phyloP scores from a whole-genome alignment of 2,113 vertebrate genomes.

The Paratilapia polleni region DNA sequence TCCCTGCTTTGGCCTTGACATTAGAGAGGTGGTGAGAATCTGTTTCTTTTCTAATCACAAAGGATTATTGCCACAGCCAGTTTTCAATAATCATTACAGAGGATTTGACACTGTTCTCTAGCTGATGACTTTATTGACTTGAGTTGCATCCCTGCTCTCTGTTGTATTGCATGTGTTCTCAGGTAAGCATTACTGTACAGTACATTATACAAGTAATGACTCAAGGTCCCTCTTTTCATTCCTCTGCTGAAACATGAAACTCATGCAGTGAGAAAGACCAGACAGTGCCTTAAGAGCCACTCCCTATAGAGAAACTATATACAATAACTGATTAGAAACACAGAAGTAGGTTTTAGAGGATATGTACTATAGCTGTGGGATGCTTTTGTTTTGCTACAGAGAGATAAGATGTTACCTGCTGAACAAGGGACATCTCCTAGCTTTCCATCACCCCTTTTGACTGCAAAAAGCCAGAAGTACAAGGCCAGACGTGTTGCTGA shows the following conservation, averaged over 20 bases:
- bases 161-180: neutral
- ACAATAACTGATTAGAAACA: neutral
- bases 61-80: slow-evolving; percentile 36
- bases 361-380: neutral
- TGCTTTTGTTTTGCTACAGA: neutral
- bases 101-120: slow-evolving; percentile 26
- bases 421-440: neutral
- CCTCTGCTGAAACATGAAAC: too few species aligned
- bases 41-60: slow-evolving; percentile 42
- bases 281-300: neutral
- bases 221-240: neutral
- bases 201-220: neutral
- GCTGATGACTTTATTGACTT: slow-evolving; percentile 58
- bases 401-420: neutral
- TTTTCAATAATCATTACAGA: slow-evolving; percentile 49
- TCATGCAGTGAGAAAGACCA: too few species aligned
- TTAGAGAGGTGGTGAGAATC: slow-evolving; percentile 1
- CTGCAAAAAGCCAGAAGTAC: neutral
- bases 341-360: neutral
- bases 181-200: neutral
- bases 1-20: neutral
- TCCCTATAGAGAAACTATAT: neutral
- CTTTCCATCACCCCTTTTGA: neutral
- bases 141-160: neutral
- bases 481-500: too few species aligned